phyloP scores from a whole-genome alignment of 2,797 vertebrate genomes.

The Rhinophrynus dorsalis region DNA sequence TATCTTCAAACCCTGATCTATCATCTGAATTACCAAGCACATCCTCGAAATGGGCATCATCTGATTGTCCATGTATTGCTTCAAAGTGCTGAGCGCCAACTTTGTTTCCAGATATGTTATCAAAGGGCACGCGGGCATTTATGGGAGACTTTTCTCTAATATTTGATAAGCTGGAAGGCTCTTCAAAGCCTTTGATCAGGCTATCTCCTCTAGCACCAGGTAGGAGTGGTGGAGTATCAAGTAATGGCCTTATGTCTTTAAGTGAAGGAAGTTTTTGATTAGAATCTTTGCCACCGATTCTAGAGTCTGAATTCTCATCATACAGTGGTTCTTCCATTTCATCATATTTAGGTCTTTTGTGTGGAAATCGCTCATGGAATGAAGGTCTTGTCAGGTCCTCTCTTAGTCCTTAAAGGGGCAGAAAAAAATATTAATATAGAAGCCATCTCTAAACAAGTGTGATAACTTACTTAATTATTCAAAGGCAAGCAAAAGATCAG shows the following conservation, averaged over 20 bases:
- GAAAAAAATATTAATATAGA: slow-evolving; percentile 25
- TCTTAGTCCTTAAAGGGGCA: slow-evolving; percentile 64
- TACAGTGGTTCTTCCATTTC: slow-evolving; percentile 68
- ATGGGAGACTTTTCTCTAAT: slow-evolving; percentile 72
- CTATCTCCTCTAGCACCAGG: slow-evolving; percentile 71
- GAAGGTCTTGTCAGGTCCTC: slow-evolving; percentile 72
- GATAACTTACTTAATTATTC: too few relatives aligned
- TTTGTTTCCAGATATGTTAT: slow-evolving; percentile 63
- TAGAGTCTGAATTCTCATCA: slow-evolving; percentile 65
- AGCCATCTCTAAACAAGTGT: too few relatives aligned
- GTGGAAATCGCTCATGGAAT: slow-evolving; percentile 68
- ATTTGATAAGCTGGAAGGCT: slow-evolving; percentile 65
- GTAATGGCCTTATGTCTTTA: slow-evolving; percentile 72
- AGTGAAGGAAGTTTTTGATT: slow-evolving; percentile 70
- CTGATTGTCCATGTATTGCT: slow-evolving; percentile 43
- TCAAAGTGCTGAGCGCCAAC: slow-evolving; percentile 60
- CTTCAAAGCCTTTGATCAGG: slow-evolving; percentile 75
- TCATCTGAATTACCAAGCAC: slow-evolving; percentile 47
- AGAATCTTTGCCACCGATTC: slow-evolving; percentile 70
- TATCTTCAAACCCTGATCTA: slow-evolving; percentile 61
- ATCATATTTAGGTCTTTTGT: slow-evolving; percentile 69
- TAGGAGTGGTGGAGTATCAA: slow-evolving; percentile 70
- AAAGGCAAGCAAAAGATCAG: too few relatives aligned
- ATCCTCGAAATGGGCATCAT: slow-evolving; percentile 55
- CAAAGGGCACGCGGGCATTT: slow-evolving; percentile 63